phyloP scores from a whole-genome alignment of 2,888 invertebrate species.

The Drosophila limbata region DNA sequence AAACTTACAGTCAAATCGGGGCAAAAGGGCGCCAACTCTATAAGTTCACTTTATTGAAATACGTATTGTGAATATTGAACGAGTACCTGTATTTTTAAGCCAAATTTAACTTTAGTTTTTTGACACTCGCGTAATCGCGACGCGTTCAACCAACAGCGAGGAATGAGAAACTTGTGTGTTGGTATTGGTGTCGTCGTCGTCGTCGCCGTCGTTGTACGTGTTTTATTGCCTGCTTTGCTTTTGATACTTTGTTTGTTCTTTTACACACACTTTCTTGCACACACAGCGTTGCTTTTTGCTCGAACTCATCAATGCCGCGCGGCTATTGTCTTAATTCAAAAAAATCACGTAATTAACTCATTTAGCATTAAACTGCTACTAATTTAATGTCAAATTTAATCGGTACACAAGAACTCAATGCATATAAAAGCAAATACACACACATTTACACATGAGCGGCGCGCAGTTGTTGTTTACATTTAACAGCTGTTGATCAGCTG shows the following conservation, averaged over 20 bases:
- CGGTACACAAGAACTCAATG: constrained; percentile 42
- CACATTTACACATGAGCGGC: constrained; percentile 40
- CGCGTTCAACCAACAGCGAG: constrained; percentile 42
- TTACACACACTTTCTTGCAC: constrained; percentile 73
- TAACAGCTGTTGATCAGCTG: constrained; percentile 63
- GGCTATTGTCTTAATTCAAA: constrained; percentile 46
- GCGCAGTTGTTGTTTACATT: constrained; percentile 71
- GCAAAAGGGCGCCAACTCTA: constrained; percentile 40
- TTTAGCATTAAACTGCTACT: not conserved
- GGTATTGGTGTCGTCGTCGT: constrained; percentile 51
- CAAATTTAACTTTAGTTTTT: constrained; percentile 16
- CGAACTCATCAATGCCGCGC: constrained; percentile 46
- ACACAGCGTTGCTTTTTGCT: constrained; percentile 72
- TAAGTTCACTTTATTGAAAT: constrained; percentile 12
- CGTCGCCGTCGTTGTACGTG: constrained; percentile 53
- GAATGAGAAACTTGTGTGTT: constrained; percentile 60
- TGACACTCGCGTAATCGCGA: constrained; percentile 44
- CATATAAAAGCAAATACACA: constrained; percentile 15
- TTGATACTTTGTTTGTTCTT: constrained; percentile 77
- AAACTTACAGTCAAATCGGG: constrained; percentile 7
- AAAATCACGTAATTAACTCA: not conserved
- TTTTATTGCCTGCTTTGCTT: constrained; percentile 70
- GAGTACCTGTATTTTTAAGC: constrained; percentile 17
- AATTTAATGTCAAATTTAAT: constrained; percentile 32
- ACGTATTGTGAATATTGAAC: constrained; percentile 12